phyloP scores from a whole-genome alignment of 35 echinoderm and acorn worm species.

The Holothuria glaberrima region DNA sequence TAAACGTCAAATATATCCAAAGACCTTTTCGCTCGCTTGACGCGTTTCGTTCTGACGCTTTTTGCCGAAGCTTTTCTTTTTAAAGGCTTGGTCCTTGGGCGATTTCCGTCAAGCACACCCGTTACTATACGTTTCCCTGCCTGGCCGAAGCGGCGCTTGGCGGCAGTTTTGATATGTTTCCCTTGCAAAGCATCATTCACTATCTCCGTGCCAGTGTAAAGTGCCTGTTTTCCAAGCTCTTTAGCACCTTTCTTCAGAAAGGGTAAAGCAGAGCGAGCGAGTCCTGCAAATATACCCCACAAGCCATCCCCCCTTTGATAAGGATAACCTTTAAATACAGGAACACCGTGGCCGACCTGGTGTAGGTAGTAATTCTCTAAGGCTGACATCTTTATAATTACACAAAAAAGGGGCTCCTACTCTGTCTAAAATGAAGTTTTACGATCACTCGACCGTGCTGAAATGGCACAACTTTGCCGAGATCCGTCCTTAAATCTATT shows the following conservation, averaged over 20 bases:
- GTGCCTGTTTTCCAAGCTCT: too few species aligned
- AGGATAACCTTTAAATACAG: too few species aligned
- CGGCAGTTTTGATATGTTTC: conserved; percentile 20
- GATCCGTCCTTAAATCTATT: conserved; percentile 7
- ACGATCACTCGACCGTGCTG: neutral
- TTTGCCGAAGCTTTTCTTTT: neutral
- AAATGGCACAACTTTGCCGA: neutral
- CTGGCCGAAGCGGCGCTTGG: conserved; percentile 7
- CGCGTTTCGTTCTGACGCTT: neutral
- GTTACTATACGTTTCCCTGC: neutral
- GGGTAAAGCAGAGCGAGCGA: conserved; percentile 5
- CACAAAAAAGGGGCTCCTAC: neutral
- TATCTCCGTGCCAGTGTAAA: too few species aligned
- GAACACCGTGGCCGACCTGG: too few species aligned
- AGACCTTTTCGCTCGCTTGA: conserved; percentile 30
- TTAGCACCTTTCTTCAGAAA: neutral
- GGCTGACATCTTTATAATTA: neutral
- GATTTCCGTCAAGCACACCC: neutral
- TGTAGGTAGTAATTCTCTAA: neutral
- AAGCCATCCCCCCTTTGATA: neutral
- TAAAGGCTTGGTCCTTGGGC: too few species aligned
- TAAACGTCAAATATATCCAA: conserved; percentile 8
- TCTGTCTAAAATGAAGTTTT: conserved; percentile 2
- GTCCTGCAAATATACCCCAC: neutral
- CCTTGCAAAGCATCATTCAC: too few species aligned